phyloP scores from a whole-genome alignment of 2,888 invertebrate genomes.

The Magallana nippona region DNA sequence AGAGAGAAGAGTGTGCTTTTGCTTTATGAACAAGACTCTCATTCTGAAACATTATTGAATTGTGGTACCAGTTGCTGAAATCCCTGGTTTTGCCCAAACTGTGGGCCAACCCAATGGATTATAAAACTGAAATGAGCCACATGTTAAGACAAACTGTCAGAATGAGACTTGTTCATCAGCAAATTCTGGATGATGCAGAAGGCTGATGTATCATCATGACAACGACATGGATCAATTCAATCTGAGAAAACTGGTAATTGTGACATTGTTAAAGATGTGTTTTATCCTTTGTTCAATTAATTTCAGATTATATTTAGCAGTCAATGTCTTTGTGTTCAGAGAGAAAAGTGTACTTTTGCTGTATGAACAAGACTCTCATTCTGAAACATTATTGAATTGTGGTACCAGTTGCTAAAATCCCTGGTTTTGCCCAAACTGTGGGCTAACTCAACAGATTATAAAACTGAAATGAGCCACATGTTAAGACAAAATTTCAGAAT shows the following conservation, averaged over 20 bases:
- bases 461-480: no score
- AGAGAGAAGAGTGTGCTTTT: background rate
- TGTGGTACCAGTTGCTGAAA: conserved; percentile 1
- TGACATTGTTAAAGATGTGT: no score
- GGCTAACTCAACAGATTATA: no score
- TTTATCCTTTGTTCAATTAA: no score
- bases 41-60: background rate
- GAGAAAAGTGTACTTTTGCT: no score
- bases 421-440: no score
- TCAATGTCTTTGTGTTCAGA: no score
- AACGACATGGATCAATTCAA: background rate
- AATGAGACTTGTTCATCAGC: background rate
- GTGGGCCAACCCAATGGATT: background rate
- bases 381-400: no score
- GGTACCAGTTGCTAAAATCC: no score
- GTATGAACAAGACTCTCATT: no score
- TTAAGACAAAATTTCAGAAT: no score
- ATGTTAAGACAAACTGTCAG: background rate
- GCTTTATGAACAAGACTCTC: background rate
- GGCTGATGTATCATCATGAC: background rate
- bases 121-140: conserved; percentile 11
- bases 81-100: background rate
- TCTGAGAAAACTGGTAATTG: background rate
- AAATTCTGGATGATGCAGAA: background rate
- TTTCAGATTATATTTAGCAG: no score